These are phyloP conservation scores for Semicossyphus pulcher DNA, from an alignment of 2,113 vertebrate species.

Conservation along the genomic window DNA sequence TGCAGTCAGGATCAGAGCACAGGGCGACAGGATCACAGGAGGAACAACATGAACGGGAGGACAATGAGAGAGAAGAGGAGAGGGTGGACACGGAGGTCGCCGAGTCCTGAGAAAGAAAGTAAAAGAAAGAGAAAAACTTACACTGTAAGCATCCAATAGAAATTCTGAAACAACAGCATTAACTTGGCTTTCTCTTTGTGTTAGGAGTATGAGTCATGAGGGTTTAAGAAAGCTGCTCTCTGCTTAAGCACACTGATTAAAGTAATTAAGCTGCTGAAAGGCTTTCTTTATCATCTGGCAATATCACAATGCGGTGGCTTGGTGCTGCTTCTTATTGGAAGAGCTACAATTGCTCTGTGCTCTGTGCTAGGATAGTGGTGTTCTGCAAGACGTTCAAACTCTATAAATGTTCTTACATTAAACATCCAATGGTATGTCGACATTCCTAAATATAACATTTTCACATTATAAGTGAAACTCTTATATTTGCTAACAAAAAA, in stretches of 20 bases:
- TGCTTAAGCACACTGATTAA: conserved; percentile 19
- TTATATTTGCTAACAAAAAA: no score
- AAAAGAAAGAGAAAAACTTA: not conserved
- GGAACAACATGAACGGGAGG: conserved; percentile 61
- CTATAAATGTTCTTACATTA: not conserved
- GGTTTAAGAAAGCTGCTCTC: not conserved
- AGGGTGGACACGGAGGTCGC: conserved; percentile 48
- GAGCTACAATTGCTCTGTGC: not conserved
- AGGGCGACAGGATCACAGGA: conserved; percentile 58
- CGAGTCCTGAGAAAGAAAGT: conserved; percentile 73
- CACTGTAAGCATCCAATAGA: not conserved
- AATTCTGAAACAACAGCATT: not conserved
- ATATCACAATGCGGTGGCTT: not conserved
- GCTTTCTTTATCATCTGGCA: conserved; percentile 21
- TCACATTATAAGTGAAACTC: no score
- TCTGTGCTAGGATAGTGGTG: not conserved
- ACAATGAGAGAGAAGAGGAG: conserved; percentile 34
- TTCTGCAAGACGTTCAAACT: not conserved
- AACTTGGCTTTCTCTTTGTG: not conserved
- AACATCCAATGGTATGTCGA: not conserved
- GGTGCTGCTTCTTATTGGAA: conserved; percentile 10
- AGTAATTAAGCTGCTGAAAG: conserved; percentile 15
- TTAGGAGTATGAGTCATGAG: not conserved
- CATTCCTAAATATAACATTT: no score
- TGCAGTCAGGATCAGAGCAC: conserved; percentile 49